Conservation (phyloP, 2,888 invertebrate species). For the Erynnis tages region DNA sequence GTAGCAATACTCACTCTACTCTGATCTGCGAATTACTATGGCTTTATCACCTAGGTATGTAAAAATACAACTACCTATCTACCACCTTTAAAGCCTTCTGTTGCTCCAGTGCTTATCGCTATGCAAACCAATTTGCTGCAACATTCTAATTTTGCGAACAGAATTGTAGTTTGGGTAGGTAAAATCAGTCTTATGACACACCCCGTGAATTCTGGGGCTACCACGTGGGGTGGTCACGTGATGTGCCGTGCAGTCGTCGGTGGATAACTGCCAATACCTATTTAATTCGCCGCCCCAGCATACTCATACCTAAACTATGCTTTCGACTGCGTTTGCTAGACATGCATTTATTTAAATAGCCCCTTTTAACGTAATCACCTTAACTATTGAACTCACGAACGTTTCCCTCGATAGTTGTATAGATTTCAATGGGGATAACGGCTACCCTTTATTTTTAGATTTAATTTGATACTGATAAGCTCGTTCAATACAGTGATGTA, state of each 20-base stretch:
- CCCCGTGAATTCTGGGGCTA: slow-evolving; percentile 27
- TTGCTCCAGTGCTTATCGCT: too few species aligned
- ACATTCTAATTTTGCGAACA: slow-evolving; percentile 7
- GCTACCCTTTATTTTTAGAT: too few species aligned
- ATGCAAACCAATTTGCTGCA: too few species aligned
- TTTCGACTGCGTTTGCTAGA: slow-evolving; percentile 46
- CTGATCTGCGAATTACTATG: too few species aligned
- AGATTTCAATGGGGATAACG: too few species aligned
- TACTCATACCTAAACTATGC: slow-evolving; percentile 39
- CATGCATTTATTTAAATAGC: slow-evolving; percentile 54
- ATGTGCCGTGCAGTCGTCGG: slow-evolving; percentile 57
- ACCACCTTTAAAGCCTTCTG: too few species aligned
- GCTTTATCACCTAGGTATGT: too few species aligned
- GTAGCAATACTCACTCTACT: too few species aligned
- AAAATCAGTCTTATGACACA: slow-evolving; percentile 20
- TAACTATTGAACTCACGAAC: slow-evolving; percentile 49
- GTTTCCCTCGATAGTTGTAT: slow-evolving; percentile 42
- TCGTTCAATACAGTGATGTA: too few species aligned
- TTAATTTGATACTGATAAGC: too few species aligned
- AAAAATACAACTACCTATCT: too few species aligned
- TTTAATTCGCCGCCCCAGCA: slow-evolving; percentile 43
- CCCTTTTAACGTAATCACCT: slow-evolving; percentile 56
- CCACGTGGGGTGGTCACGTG: slow-evolving; percentile 51
- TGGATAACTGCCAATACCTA: slow-evolving; percentile 57
- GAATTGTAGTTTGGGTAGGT: background rate